Evolutionary conservation across 2,888 invertebrate species (phyloP), one percentile per base, ranked within the genome.

Genomic region (Elegia similella): DNA sequence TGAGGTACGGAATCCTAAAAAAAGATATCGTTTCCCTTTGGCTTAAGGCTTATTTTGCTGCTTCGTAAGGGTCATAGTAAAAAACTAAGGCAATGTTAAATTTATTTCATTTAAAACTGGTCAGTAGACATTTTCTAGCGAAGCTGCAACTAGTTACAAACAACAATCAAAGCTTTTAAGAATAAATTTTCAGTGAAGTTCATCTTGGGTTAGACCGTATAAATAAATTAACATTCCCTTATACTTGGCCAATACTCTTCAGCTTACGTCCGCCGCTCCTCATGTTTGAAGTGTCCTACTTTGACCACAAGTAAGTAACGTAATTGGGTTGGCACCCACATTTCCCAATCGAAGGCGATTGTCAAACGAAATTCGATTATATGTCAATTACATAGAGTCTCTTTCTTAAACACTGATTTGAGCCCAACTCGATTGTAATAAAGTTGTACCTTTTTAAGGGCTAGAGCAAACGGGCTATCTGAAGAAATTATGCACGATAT

Each of bases 301-400:
- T 69, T 62, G 61, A 65, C 66, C 66, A 63, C 64, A 68, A 69
- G 68, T 72, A 73, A 79, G 71, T 76, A 71, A 70, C 75, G 73
- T 77, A 80, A 78, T 80, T 79, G 74, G 67, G 70, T 73, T 70
- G 63, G 63, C 69, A 62, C 67, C 67, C 65, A 68, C 66, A 69
- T 66, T 73, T 71, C 68, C 67, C 63, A 66, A 69, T 69, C 65
- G 59, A 23, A 58, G 42, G 56, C 58, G 30, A 55, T 50, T 50
- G 44, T 23, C 59, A 59, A 3, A 30, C 56, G 16, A 70, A 67
- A 65, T 53, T 46, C 55, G 62, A 56, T 67, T 64, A 57, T 72
- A 65, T 38, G 8, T 6, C 15, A 12, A 15, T 10, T 7, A 23
- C 48, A 55, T 69, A 69, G 58, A 61, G 70, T 58, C 58, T 30